Conservation (phyloP, 2,113 vertebrate species). For the Etheostoma cragini region DNA sequence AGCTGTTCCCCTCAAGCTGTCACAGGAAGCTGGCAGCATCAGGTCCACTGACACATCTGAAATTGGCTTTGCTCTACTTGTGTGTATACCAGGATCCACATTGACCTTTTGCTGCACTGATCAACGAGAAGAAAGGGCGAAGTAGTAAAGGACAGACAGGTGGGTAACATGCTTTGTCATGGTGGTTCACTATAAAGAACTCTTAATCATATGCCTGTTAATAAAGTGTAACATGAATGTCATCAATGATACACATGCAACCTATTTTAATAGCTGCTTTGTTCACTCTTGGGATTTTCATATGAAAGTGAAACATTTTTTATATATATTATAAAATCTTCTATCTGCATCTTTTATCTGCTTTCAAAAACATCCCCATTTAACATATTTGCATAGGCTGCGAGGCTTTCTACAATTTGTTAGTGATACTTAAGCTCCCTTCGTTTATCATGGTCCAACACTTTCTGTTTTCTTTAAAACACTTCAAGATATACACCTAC, state of each 20-base stretch:
- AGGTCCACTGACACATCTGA: slow-evolving; percentile 77
- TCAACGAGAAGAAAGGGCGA: slow-evolving; percentile 53
- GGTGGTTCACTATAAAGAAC: neutral
- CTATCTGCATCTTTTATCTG: slow-evolving; percentile 53
- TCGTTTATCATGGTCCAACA: slow-evolving; percentile 61
- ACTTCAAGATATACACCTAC: slow-evolving; percentile 65
- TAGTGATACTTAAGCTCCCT: slow-evolving; percentile 64
- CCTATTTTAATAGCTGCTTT: slow-evolving; percentile 4
- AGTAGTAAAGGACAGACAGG: slow-evolving; percentile 23
- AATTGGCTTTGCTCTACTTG: slow-evolving; percentile 78
- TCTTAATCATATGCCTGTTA: neutral
- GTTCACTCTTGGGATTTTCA: neutral
- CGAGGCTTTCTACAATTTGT: slow-evolving; percentile 67
- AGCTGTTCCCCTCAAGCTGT: slow-evolving; percentile 73
- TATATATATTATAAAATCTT: neutral
- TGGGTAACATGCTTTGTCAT: slow-evolving; percentile 3
- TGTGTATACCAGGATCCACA: slow-evolving; percentile 47
- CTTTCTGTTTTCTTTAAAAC: slow-evolving; percentile 63
- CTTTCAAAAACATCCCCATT: slow-evolving; percentile 47
- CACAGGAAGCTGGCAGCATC: slow-evolving; percentile 70
- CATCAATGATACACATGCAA: neutral
- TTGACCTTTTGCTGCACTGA: slow-evolving; percentile 51
- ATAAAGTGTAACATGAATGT: neutral
- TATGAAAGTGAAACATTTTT: neutral
- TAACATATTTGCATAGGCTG: slow-evolving; percentile 67